A percentile compares a stretch with the other conserved stretches of the same genome.
Evolutionary conservation across 2,797 vertebrate genomes (phyloP).

Genomic region (Phrynocephalus vlangalii): DNA sequence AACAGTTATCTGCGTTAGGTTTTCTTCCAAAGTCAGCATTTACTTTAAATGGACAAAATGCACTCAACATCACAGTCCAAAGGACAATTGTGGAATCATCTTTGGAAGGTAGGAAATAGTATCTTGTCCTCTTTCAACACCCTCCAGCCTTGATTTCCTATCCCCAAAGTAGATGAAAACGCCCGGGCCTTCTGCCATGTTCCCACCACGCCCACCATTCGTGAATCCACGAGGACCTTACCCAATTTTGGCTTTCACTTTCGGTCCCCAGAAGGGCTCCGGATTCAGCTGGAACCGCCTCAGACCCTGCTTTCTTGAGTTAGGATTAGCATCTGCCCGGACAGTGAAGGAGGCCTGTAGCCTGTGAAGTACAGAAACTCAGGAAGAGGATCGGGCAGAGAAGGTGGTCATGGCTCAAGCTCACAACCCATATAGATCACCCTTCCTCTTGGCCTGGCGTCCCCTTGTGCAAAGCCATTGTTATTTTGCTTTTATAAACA

Average conservation of each 20-base stretch:
- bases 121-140: too few relatives aligned
- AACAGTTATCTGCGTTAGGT: background rate
- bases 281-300: conserved; percentile 94
- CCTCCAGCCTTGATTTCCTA: too few relatives aligned
- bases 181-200: background rate
- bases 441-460: too few relatives aligned
- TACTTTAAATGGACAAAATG: background rate
- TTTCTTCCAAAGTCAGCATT: background rate
- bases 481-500: background rate
- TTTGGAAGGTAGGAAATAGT: background rate
- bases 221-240: conserved; percentile 56
- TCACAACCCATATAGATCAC: too few relatives aligned
- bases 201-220: background rate
- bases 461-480: background rate
- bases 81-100: background rate
- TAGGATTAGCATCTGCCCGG: conserved; percentile 91
- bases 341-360: conserved; percentile 88
- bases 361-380: conserved; percentile 63
- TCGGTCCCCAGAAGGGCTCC: conserved; percentile 92
- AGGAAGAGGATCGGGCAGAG: background rate
- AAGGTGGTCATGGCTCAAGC: background rate
- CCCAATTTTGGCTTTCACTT: conserved; percentile 87
- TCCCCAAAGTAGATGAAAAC: background rate
- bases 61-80: background rate
- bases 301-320: conserved; percentile 87